Evolutionary conservation across 2,797 vertebrate genomes (phyloP), one percentile per base, ranked within the genome.

Genomic region (Siniperca undulata): DNA sequence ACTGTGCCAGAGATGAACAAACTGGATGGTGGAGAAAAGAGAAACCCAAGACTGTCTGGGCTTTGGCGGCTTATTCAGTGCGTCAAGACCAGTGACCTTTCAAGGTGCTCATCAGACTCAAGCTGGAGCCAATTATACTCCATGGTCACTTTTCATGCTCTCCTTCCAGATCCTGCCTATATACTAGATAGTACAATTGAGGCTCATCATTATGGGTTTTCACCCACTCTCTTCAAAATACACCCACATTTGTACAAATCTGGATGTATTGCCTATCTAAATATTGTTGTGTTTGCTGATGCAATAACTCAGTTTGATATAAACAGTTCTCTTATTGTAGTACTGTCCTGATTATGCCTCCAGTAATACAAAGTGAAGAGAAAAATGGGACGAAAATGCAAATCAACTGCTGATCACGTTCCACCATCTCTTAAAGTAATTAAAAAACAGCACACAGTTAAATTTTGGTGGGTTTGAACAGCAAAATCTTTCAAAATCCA

Each of bases 1-100:
- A 38, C 38, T n/a, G 55, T 59, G 13, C 36, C 1, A 17, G 3
- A 60, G 53, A 60, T 1, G 1, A 16, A 52, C 27, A 77, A 27
- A 60, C 36, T 27, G 14, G 12, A 20, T 50, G n/a, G 34, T 5
- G 14, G 50, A 53, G 19, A 74, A 65, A 68, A 55, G n/a, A 44
- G 50, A 80, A 75, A 52, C 14, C 14, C 5, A 52, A 48, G 22
- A 69, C 56, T 17, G 7, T 24, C 53, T 72, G 52, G 27, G 44
- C 56, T 71, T 55, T 19, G 30, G 34, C 42, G 34, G 52, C 36
- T 42, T 48, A 64, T 68, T 76, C 55, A 67, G 20, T 62, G 22
- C 13, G 2, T 77, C 11, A 81, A 62, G 17, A 83, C 9, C 11
- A 77, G 52, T 76, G 83, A 84, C 72, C 69, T 85, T 85, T 84